Evolutionary conservation across 2,888 invertebrate species (phyloP), one percentile per base, ranked within the genome.

Genomic region (Andrena minutula): DNA sequence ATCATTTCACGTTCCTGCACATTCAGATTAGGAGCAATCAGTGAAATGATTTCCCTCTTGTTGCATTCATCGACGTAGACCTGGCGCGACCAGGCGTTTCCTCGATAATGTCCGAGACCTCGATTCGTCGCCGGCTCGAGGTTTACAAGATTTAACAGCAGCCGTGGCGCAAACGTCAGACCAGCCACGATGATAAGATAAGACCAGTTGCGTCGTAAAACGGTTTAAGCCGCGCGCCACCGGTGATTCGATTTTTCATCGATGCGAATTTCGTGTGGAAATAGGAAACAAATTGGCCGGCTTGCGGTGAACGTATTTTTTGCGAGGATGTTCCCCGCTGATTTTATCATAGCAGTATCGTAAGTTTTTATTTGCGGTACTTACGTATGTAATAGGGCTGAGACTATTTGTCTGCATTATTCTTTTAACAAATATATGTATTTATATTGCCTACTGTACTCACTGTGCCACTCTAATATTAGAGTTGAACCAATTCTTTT

Each of bases 161-260:
- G 60, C 35, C 23, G 28, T 70, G 49, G 58, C 58, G 49, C 30
- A 10, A 68, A 63, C 63, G 73, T 68, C 63, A 68, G 51, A n/a
- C 26, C 60, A 10, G 41, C 47, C 30, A 7, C 7, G 28, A 28
- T 51, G 80, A 85, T 85, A 85, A 85, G 85, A 85, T 84, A 85
- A 84, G 53, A 10, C 30, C 28, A 64, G 41, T 28, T 28, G 51
- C 20, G 26, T 60, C 28, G 56, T 75, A 61, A 79, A 70, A n/a
- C 3, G 23, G 60, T 66, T 71, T 66, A 60, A 80, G 32, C 30
- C 26, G 20, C 41, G 23, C 41, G 30, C 66, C 70, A 47, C 28
- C 32, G 64, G 61, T 10, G 53, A 70, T 65, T 71, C n/a, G 4
- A 64, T 79, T 77, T 56, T 35, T 49, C 12, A 35, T 51, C 23